phyloP scores from a whole-genome alignment of 2,113 vertebrate species.

The Axis porcinus region DNA sequence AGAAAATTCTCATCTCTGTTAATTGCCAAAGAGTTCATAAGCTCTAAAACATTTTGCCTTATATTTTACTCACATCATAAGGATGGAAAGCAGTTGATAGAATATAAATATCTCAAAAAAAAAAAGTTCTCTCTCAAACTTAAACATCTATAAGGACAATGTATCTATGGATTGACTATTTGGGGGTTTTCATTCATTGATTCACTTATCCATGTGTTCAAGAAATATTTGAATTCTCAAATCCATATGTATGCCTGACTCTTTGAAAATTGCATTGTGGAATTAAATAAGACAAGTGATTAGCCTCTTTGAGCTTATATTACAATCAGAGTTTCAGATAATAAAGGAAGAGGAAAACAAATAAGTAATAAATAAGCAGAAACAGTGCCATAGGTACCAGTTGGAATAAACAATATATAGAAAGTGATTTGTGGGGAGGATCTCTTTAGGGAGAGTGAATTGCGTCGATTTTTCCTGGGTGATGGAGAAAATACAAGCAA shows the following conservation, averaged over 20 bases:
- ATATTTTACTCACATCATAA: not conserved
- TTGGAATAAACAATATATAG: not conserved
- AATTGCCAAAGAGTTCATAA: constrained; percentile 15
- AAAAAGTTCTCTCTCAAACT: not conserved
- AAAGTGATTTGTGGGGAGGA: not conserved
- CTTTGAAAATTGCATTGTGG: not conserved
- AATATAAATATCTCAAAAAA: not conserved
- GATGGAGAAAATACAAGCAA: not conserved
- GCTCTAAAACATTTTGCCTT: not conserved
- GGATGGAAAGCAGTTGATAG: not conserved
- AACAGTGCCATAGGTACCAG: not conserved
- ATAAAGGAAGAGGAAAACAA: not conserved
- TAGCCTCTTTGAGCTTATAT: not conserved
- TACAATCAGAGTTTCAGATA: not conserved
- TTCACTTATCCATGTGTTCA: not conserved
- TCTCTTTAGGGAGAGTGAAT: not conserved
- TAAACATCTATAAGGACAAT: not conserved
- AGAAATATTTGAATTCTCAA: not conserved
- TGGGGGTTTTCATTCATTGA: not conserved
- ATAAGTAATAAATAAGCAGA: not conserved
- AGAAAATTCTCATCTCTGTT: not conserved
- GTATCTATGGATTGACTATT: not conserved
- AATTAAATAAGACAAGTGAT: not conserved
- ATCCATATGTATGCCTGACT: not conserved
- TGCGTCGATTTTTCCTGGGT: not conserved